These are phyloP conservation scores for Euwallacea similis DNA, from an alignment of 1,140 invertebrate species.

Conservation along the genomic window DNA sequence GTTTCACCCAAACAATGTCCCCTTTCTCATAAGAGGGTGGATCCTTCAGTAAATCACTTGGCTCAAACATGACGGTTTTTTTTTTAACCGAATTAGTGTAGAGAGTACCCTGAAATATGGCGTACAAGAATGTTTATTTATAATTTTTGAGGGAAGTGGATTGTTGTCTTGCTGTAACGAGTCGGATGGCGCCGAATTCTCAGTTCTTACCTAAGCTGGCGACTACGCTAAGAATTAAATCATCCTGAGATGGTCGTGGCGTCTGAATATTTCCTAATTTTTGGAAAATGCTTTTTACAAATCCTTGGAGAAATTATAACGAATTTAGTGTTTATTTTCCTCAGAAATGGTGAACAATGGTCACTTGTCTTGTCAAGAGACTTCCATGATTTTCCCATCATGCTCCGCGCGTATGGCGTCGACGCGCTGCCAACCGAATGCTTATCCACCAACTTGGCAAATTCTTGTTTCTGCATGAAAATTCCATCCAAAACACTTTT, in stretches of 20 bases:
- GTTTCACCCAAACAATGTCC: conserved; percentile 81
- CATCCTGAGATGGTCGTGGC: background rate
- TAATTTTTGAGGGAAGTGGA: background rate
- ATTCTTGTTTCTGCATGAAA: too few relatives aligned
- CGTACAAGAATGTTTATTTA: too few relatives aligned
- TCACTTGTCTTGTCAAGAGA: conserved; percentile 53
- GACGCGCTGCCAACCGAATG: conserved; percentile 47
- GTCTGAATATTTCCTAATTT: background rate
- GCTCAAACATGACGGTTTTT: conserved; percentile 60
- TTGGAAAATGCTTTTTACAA: background rate
- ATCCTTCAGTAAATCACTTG: conserved; percentile 46
- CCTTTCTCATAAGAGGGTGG: conserved; percentile 65
- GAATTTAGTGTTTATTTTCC: conserved; percentile 41
- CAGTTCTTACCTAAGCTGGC: too few relatives aligned
- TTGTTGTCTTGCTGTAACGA: background rate
- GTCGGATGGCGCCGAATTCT: too few relatives aligned
- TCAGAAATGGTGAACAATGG: conserved; percentile 45
- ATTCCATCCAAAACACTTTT: too few relatives aligned
- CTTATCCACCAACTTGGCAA: too few relatives aligned
- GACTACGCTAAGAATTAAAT: background rate
- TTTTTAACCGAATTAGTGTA: background rate
- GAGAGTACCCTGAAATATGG: background rate
- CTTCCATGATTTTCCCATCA: conserved; percentile 52
- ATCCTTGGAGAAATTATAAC: background rate
- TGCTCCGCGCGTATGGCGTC: conserved; percentile 49